These are phyloP conservation scores for Phoxinus dragarum DNA, from an alignment of 2,797 vertebrate species.

Conservation along the genomic window DNA sequence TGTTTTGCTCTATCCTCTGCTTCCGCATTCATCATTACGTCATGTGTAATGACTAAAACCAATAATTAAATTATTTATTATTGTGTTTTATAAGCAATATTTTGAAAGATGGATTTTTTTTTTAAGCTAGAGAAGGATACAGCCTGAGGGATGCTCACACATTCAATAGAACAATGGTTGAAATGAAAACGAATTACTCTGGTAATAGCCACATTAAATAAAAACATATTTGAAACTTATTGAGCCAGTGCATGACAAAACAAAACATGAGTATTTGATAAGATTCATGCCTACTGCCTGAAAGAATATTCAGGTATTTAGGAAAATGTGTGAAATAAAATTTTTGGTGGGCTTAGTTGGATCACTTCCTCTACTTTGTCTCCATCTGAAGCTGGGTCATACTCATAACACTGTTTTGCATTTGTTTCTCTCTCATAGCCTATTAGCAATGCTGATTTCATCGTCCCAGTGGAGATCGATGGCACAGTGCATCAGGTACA, in stretches of 20 bases:
- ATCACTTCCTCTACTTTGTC: not conserved
- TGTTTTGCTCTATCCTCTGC: too few species aligned
- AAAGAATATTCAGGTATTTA: not conserved
- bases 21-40: too few species aligned
- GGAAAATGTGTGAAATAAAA: not conserved
- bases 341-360: not conserved
- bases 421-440: slow-evolving; percentile 81
- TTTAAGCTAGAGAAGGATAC: not conserved
- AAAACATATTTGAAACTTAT: not conserved
- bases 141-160: not conserved
- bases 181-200: not conserved
- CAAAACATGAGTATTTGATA: not conserved
- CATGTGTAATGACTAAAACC: too few species aligned
- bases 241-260: not conserved
- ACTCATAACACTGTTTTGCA: not conserved
- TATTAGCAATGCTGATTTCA: slow-evolving; percentile 98
- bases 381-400: not conserved
- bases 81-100: not conserved
- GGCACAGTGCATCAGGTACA: slow-evolving; percentile 97
- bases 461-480: slow-evolving; percentile 98
- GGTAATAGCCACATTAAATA: not conserved
- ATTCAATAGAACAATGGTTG: not conserved
- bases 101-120: not conserved
- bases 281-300: not conserved
- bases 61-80: too few species aligned